These are phyloP conservation scores for Drosophila prolongata DNA, from an alignment of 2,888 invertebrate species.

Conservation along the genomic window DNA sequence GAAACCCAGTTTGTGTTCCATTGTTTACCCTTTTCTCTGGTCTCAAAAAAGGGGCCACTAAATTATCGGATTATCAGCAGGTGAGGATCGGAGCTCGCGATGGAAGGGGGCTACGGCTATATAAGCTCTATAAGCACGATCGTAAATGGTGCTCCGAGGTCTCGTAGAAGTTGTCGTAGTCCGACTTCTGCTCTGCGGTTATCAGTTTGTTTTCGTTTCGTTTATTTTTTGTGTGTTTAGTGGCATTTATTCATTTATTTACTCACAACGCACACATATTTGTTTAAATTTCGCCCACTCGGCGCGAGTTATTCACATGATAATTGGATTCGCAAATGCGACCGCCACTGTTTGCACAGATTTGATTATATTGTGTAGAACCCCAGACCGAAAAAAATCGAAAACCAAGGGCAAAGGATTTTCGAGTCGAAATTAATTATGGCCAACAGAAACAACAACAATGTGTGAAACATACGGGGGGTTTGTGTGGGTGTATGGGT, in stretches of 20 bases:
- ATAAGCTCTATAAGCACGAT: slow-evolving; percentile 19
- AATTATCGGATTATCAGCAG: slow-evolving; percentile 33
- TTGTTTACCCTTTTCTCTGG: slow-evolving; percentile 18
- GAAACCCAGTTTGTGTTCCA: background rate
- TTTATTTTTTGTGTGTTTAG: slow-evolving; percentile 59
- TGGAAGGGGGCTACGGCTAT: slow-evolving; percentile 9
- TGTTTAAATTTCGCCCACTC: slow-evolving; percentile 57
- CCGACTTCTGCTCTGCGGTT: slow-evolving; percentile 65
- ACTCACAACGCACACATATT: slow-evolving; percentile 39
- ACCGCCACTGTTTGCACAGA: slow-evolving; percentile 46
- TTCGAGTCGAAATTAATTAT: slow-evolving; percentile 19
- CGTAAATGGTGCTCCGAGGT: slow-evolving; percentile 48
- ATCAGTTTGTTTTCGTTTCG: slow-evolving; percentile 72
- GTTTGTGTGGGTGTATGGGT: slow-evolving; percentile 3
- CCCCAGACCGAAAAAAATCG: background rate
- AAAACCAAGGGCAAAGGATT: slow-evolving; percentile 48
- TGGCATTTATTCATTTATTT: slow-evolving; percentile 61
- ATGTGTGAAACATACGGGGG: slow-evolving; percentile 10
- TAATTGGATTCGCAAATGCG: slow-evolving; percentile 62
- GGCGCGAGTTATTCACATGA: slow-evolving; percentile 54
- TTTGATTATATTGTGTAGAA: slow-evolving; percentile 32
- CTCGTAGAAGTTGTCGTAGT: slow-evolving; percentile 47
- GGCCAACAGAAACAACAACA: slow-evolving; percentile 12
- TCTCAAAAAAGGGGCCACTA: slow-evolving; percentile 6
- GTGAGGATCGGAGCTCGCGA: slow-evolving; percentile 17